Evolutionary conservation across 2,888 invertebrate species (phyloP).

Genomic region (Harmothoe impar): DNA sequence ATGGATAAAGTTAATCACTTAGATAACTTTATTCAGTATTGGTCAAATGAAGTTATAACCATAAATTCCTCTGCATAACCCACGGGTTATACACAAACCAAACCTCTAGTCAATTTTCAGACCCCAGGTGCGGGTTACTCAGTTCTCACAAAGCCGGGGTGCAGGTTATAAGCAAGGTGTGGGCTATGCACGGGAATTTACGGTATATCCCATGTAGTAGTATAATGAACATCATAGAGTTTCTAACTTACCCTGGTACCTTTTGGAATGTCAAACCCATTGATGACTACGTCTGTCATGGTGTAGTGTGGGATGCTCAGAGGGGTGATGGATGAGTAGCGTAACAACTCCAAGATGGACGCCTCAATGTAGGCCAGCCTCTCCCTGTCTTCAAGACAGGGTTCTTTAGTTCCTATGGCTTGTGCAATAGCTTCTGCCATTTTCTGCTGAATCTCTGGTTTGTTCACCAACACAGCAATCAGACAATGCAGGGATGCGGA

Average conservation of each 20-base stretch:
- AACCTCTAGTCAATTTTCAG: too few relatives aligned
- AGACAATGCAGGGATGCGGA: not conserved
- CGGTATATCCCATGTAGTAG: too few relatives aligned
- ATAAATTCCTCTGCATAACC: too few relatives aligned
- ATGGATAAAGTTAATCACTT: too few relatives aligned
- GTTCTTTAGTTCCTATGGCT: not conserved
- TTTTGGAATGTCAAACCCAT: conserved; percentile 10
- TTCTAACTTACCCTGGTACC: not conserved
- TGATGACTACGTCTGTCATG: not conserved
- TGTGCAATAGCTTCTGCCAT: not conserved
- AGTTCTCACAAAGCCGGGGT: too few relatives aligned
- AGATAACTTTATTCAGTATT: too few relatives aligned
- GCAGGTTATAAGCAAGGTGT: too few relatives aligned
- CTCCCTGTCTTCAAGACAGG: not conserved
- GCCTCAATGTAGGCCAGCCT: not conserved
- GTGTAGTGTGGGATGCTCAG: not conserved
- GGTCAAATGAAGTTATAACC: too few relatives aligned
- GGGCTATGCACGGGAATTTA: too few relatives aligned
- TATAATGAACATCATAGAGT: too few relatives aligned
- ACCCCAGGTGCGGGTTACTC: too few relatives aligned
- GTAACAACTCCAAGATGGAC: not conserved
- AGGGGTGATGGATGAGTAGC: not conserved
- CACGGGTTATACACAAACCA: too few relatives aligned
- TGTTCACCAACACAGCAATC: not conserved
- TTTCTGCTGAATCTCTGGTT: not conserved